phyloP scores from a whole-genome alignment of 2,113 vertebrate genomes.

The Cygnus buccinator region DNA sequence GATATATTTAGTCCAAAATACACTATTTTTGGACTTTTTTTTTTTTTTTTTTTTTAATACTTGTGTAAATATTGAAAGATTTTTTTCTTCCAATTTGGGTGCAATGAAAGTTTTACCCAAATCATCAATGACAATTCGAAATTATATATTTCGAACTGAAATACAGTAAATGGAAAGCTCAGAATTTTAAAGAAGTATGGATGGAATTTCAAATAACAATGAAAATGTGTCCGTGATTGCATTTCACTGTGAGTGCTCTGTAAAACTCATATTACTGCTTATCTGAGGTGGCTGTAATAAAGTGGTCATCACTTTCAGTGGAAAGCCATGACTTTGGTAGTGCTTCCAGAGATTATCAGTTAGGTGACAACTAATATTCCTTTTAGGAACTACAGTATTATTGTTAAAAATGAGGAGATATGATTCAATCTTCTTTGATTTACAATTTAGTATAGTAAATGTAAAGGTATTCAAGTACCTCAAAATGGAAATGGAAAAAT shows the following conservation, averaged over 20 bases:
- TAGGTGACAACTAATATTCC: accelerated
- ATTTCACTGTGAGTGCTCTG: neutral
- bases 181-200: neutral
- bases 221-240: accelerated
- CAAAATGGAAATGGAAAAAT: neutral
- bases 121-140: neutral
- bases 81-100: neutral
- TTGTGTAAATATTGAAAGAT: neutral
- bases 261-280: neutral
- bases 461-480: neutral
- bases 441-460: neutral
- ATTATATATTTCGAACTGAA: neutral
- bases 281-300: neutral
- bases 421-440: neutral
- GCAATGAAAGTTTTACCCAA: neutral
- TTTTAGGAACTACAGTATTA: neutral
- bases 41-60: neutral
- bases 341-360: neutral
- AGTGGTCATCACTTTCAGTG: neutral
- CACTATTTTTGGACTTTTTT: neutral
- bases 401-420: neutral
- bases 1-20: neutral
- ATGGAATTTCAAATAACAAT: neutral
- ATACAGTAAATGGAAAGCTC: neutral
- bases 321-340: neutral